These are phyloP conservation scores for Electrona antarctica DNA, from an alignment of 2,113 vertebrate genomes.

Conservation along the genomic window DNA sequence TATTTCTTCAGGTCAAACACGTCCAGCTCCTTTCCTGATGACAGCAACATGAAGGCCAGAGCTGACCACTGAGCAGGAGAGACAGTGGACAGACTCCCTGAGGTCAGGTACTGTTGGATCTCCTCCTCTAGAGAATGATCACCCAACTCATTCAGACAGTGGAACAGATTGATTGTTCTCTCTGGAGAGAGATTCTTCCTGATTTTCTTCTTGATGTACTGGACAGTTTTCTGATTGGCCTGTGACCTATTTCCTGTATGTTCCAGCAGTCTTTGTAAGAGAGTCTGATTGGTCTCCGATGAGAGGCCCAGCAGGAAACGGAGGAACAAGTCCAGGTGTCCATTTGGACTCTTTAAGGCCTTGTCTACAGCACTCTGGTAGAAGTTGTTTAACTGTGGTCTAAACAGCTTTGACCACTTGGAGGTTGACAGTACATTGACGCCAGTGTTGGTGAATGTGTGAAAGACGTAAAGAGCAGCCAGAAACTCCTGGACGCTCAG, in stretches of 20 bases:
- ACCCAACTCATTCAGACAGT: too few relatives aligned
- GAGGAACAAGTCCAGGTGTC: constrained; percentile 1
- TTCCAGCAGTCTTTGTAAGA: constrained; percentile 21
- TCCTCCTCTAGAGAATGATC: too few relatives aligned
- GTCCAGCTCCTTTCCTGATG: neutral
- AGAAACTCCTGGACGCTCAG: constrained; percentile 48
- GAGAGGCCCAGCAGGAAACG: constrained; percentile 43
- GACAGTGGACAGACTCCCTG: neutral
- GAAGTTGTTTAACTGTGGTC: neutral
- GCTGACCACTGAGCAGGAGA: constrained; percentile 41
- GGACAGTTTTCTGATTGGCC: neutral
- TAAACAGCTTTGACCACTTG: neutral
- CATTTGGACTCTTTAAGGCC: constrained; percentile 22
- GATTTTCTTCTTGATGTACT: constrained; percentile 44
- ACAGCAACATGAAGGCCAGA: constrained; percentile 15
- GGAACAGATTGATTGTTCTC: constrained; percentile 31
- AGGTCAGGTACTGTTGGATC: too few relatives aligned
- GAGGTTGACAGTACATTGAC: neutral
- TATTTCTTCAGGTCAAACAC: constrained; percentile 40
- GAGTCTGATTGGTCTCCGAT: constrained; percentile 9
- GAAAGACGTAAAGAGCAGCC: constrained; percentile 24
- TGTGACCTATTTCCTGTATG: neutral
- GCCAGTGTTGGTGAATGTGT: constrained; percentile 19
- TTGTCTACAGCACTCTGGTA: constrained; percentile 35
- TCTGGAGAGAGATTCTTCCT: constrained; percentile 16